phyloP scores from a whole-genome alignment of 2,113 vertebrate genomes.

The Oncorhynchus keta region DNA sequence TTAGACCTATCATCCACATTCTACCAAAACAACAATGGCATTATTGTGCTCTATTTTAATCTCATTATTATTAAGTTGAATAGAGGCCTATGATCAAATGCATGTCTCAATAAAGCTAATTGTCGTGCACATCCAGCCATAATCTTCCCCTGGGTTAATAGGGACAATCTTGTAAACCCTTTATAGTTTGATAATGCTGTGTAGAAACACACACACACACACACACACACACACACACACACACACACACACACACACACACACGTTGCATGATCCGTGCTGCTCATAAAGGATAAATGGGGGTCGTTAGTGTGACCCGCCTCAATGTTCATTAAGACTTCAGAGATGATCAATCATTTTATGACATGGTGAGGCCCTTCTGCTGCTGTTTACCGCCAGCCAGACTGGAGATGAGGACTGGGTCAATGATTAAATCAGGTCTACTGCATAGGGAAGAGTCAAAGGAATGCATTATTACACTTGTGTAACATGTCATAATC shows the following conservation, averaged over 20 bases:
- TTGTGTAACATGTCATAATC: background rate
- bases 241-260: too few species aligned
- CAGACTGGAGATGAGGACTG: background rate
- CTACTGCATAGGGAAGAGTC: background rate
- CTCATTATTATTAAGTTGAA: background rate
- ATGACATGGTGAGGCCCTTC: background rate
- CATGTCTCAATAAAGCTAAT: background rate
- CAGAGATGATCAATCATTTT: background rate
- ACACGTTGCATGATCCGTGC: background rate
- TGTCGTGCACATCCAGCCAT: background rate
- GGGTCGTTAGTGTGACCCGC: background rate
- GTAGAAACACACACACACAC: background rate
- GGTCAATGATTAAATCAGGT: background rate
- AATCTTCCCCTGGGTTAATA: background rate
- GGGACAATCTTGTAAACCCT: background rate
- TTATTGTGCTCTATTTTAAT: background rate
- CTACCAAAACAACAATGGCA: background rate
- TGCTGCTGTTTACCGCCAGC: background rate
- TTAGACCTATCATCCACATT: background rate
- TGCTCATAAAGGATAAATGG: background rate
- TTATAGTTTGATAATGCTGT: background rate
- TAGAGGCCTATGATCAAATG: background rate
- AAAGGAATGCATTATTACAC: background rate
- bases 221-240: too few species aligned
- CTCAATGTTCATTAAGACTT: background rate